Evolutionary conservation across 2,797 vertebrate genomes (phyloP), one percentile per base, ranked within the genome.

Genomic region (Sebastes nivosus): DNA sequence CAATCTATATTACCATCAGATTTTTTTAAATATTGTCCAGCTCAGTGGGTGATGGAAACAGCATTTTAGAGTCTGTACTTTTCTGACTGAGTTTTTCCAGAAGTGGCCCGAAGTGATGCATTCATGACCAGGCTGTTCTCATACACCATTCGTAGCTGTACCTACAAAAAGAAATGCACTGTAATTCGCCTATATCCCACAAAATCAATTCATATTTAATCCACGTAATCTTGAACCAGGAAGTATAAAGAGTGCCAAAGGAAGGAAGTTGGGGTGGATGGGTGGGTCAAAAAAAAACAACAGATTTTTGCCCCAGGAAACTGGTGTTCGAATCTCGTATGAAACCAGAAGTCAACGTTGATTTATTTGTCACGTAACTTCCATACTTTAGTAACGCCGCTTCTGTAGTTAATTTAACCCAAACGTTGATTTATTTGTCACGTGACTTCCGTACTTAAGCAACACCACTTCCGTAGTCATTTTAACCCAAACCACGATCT

Each of bases 221-320:
- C 18, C 18, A 52, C 18, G 18, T 52, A 52, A 52, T 52, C 46
- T 52, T 52, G 46, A 52, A n/a, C 46, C 18, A 52, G 46, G 18
- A 52, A n/a, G 46, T n/a, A n/a, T n/a, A n/a, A 52, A 52, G 46
- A 9, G 0, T 50, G 18, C 46, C 46, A 52, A 52, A 52, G 46
- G 8, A 8, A 20, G 18, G 46, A 52, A 52, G 46, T 52, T 0
- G 8, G 8, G 0, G 18, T 52, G 46, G 46, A 52, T 52, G 46
- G 8, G 8, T 50, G 46, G 46, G 18, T 50, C 12, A 38, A 38
- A 38, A 50, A 46, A 46, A 18, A 20, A 8, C 0, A 50, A 9
- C 0, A 20, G 46, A 50, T 50, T 50, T 50, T 20, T 0, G 18
- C 46, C 18, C 46, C 18, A n/a, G 18, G 18, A 50, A 0, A 50